A percentile compares a stretch with the other conserved stretches of the same genome.
Conservation (phyloP, 2,888 invertebrate genomes). For the Parnassius smintheus region DNA sequence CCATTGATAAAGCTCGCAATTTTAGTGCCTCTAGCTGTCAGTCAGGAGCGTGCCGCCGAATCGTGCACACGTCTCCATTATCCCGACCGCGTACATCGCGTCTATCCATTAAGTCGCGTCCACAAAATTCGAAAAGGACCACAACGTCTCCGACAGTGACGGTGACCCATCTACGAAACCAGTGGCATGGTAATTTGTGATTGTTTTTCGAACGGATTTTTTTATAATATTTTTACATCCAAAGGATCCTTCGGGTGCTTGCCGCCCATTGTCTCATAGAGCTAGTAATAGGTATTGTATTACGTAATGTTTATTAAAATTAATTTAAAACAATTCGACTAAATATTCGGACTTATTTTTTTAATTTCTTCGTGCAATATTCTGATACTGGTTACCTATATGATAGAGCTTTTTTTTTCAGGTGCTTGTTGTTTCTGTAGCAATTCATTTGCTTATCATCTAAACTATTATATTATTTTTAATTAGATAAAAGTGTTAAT, state of each 20-base stretch:
- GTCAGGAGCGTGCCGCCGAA: constrained; percentile 65
- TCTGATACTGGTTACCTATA: neutral
- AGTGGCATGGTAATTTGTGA: constrained; percentile 77
- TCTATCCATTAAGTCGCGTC: constrained; percentile 44
- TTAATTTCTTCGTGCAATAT: neutral
- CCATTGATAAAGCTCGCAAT: constrained; percentile 73
- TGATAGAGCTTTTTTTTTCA: constrained; percentile 3
- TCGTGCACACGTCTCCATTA: constrained; percentile 50
- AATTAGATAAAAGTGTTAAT: too few species aligned
- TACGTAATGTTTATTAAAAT: constrained; percentile 50
- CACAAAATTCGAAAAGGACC: constrained; percentile 40
- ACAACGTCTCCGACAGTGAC: constrained; percentile 38
- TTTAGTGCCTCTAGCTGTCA: constrained; percentile 48
- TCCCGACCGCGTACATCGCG: constrained; percentile 40
- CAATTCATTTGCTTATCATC: too few species aligned
- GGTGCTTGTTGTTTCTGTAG: neutral
- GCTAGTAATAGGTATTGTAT: constrained; percentile 67
- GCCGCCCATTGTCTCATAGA: constrained; percentile 58
- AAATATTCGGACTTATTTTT: constrained; percentile 5
- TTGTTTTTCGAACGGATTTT: constrained; percentile 49
- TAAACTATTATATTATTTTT: too few species aligned
- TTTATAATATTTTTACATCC: constrained; percentile 33
- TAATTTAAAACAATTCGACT: constrained; percentile 23
- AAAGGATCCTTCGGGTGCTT: constrained; percentile 52
- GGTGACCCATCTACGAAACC: constrained; percentile 53